Conservation (phyloP, 2,797 vertebrate genomes). For the Tinamus major region DNA sequence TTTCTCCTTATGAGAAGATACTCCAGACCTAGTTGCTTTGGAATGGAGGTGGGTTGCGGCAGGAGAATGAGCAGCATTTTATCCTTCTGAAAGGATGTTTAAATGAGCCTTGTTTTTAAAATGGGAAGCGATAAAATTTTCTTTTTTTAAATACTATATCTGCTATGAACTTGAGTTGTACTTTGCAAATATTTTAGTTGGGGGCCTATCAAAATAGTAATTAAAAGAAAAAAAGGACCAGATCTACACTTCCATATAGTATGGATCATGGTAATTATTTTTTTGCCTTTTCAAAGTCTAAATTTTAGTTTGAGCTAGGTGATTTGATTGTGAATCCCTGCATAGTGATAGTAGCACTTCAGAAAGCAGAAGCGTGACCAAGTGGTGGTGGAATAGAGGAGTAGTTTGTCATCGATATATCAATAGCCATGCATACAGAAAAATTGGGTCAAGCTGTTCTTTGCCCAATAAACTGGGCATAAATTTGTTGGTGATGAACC, state of each 20-base stretch:
- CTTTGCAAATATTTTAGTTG: fast-evolving
- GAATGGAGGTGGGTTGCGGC: slow-evolving; percentile 51
- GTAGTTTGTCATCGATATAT: not conserved
- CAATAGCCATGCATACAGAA: not conserved
- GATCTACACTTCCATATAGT: not conserved
- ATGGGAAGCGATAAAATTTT: slow-evolving; percentile 7
- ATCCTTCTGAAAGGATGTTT: slow-evolving; percentile 41
- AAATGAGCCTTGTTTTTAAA: not conserved
- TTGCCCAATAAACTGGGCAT: not conserved
- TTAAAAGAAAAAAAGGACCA: not conserved
- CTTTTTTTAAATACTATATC: not conserved
- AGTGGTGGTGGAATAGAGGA: not conserved
- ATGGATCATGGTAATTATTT: not conserved
- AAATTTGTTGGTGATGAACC: not conserved
- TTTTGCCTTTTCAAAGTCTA: not conserved
- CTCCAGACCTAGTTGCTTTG: not conserved
- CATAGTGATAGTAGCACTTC: not conserved
- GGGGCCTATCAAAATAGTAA: not conserved
- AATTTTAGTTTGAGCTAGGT: not conserved
- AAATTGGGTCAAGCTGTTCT: not conserved
- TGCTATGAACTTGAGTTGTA: not conserved
- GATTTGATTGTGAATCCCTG: not conserved
- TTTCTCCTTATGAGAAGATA: fast-evolving
- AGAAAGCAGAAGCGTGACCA: not conserved
- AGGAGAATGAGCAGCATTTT: slow-evolving; percentile 37